Conservation (phyloP, 2,113 vertebrate species). For the Neodon shergylaensis region DNA sequence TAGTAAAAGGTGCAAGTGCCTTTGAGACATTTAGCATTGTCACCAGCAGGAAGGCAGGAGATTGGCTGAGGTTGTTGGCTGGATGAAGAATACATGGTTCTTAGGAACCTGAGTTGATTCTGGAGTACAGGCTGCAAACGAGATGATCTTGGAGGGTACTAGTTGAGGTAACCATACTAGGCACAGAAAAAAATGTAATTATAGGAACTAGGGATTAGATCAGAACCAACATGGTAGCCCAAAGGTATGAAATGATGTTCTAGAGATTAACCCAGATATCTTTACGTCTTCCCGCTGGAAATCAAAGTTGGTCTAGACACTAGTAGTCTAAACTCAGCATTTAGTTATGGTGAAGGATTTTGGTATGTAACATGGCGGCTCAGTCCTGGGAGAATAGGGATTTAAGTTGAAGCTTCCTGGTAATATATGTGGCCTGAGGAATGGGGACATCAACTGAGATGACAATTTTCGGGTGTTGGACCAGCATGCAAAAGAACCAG, state of each 20-base stretch:
- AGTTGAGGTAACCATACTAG: background rate
- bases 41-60: background rate
- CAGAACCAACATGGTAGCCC: background rate
- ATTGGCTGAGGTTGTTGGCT: background rate
- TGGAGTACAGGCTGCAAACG: background rate
- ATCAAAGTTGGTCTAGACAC: background rate
- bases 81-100: background rate
- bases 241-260: background rate
- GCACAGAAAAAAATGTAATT: conserved; percentile 15
- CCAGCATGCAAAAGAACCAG: background rate
- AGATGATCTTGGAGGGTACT: background rate
- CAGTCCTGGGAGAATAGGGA: background rate
- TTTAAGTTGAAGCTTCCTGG: background rate
- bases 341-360: background rate
- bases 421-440: background rate
- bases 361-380: background rate
- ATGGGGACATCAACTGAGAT: background rate
- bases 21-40: background rate
- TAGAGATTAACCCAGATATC: background rate
- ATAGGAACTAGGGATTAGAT: background rate
- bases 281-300: background rate
- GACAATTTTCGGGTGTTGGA: background rate
- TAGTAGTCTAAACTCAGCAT: background rate
- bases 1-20: background rate
- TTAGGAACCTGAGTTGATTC: background rate